A percentile compares a stretch with the other conserved stretches of the same genome.
Conservation (phyloP, 2,797 vertebrate species). For the Taenioides sp. region DNA sequence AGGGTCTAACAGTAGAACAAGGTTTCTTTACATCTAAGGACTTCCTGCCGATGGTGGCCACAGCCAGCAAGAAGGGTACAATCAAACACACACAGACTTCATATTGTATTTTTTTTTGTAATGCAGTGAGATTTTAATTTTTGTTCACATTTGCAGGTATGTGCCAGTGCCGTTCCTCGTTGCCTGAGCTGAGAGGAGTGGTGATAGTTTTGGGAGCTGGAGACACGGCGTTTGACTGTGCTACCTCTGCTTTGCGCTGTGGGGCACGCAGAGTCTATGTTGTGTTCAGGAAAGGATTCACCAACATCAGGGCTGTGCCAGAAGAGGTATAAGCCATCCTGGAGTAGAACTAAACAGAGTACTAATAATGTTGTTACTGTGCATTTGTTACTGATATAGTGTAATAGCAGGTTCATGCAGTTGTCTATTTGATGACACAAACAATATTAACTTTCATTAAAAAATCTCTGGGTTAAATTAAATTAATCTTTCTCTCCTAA, state of each 20-base stretch:
- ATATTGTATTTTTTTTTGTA: too few species aligned
- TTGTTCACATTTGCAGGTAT: conserved; percentile 76
- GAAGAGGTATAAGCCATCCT: conserved; percentile 85
- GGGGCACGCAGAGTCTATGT: conserved; percentile 88
- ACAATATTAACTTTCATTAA: too few species aligned
- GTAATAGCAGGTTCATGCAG: too few species aligned
- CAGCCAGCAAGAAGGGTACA: conserved; percentile 91
- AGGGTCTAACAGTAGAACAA: conserved; percentile 81
- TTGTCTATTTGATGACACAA: too few species aligned
- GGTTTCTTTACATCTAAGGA: conserved; percentile 97
- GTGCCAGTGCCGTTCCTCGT: conserved; percentile 82
- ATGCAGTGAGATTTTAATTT: background rate
- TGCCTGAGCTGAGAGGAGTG: conserved; percentile 83
- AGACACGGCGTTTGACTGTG: conserved; percentile 96
- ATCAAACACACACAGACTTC: background rate
- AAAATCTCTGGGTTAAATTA: too few species aligned
- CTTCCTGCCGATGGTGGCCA: conserved; percentile 89
- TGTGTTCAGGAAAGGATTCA: conserved; percentile 94
- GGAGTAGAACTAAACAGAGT: background rate
- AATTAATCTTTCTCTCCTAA: too few species aligned
- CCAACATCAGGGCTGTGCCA: conserved; percentile 91
- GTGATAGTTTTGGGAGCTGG: conserved; percentile 93
- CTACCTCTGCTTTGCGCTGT: conserved; percentile 92
- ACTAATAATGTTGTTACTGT: background rate
- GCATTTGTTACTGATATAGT: background rate